Percentiles rank a stretch among this genome's conserved stretches.
Conservation (phyloP, 92 coral and sea anemone genomes). For the Epizoanthus illoricatus region DNA sequence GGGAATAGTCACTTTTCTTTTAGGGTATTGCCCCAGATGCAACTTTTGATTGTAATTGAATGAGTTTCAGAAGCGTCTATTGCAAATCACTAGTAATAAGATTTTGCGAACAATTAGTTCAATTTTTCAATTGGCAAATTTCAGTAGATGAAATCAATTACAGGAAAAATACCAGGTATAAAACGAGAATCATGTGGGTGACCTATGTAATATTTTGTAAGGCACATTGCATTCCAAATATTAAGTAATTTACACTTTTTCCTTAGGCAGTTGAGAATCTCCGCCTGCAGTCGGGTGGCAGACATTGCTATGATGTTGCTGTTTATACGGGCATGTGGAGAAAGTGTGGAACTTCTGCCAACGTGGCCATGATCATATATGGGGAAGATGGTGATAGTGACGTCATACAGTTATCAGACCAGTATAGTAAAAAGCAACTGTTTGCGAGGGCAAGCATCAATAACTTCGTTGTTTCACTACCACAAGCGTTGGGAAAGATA, state of each 20-base stretch:
- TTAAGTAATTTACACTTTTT: neutral
- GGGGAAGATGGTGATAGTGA: conserved; percentile 78
- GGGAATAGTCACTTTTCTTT: no score
- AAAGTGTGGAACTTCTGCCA: conserved; percentile 84
- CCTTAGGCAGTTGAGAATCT: conserved; percentile 82
- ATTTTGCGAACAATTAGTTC: no score
- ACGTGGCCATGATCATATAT: conserved; percentile 71
- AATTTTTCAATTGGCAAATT: no score
- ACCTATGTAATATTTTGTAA: no score
- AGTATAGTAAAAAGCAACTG: conserved; percentile 64
- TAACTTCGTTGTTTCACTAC: conserved; percentile 70
- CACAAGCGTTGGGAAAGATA: conserved; percentile 68
- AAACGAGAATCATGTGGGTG: no score
- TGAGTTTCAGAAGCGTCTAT: no score
- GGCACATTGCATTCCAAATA: neutral
- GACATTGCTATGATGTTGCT: conserved; percentile 69
- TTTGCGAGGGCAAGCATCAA: conserved; percentile 84
- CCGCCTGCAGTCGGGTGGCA: conserved; percentile 62
- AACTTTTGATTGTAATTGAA: no score
- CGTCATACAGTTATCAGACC: conserved; percentile 63
- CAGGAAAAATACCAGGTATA: no score
- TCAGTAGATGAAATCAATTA: no score
- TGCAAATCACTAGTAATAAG: no score
- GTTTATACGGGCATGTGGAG: conserved; percentile 93
- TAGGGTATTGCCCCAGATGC: no score